Percentiles rank a stretch among this genome's conserved stretches.
Conservation (phyloP, 2,797 vertebrate genomes). For the Petrocephalus sullivani region DNA sequence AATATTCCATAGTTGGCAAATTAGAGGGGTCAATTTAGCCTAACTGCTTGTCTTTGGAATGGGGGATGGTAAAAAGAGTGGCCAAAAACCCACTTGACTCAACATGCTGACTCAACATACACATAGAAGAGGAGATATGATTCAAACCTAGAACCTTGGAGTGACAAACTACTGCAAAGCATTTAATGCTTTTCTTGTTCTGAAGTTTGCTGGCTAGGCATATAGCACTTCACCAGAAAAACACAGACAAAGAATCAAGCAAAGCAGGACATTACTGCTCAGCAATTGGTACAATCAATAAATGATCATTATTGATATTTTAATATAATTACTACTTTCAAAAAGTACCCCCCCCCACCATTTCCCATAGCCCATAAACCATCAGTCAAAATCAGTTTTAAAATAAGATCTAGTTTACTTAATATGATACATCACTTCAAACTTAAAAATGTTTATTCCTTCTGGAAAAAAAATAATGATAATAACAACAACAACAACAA, state of each 20-base stretch:
- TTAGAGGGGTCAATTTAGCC: not conserved
- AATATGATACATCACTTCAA: not conserved
- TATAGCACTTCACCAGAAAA: not conserved
- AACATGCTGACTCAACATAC: not conserved
- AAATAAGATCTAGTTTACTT: not conserved
- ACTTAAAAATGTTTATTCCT: not conserved
- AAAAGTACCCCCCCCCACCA: not conserved
- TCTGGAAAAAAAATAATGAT: not conserved
- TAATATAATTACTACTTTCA: not conserved
- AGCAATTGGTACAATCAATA: not conserved
- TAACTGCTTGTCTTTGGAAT: not conserved
- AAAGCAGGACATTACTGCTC: not conserved
- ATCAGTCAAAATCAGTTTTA: not conserved
- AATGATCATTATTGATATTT: not conserved
- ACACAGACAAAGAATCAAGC: not conserved
- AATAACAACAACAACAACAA: not conserved
- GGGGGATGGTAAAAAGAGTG: not conserved
- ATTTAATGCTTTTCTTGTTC: not conserved
- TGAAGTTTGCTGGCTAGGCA: not conserved
- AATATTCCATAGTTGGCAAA: not conserved
- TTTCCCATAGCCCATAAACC: not conserved
- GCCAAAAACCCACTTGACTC: no score
- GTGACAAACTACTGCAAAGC: not conserved
- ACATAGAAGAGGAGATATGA: not conserved
- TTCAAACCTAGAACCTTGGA: not conserved